Evolutionary conservation across 2,797 vertebrate genomes (phyloP), one percentile per base, ranked within the genome.

Genomic region (Mallotus villosus): DNA sequence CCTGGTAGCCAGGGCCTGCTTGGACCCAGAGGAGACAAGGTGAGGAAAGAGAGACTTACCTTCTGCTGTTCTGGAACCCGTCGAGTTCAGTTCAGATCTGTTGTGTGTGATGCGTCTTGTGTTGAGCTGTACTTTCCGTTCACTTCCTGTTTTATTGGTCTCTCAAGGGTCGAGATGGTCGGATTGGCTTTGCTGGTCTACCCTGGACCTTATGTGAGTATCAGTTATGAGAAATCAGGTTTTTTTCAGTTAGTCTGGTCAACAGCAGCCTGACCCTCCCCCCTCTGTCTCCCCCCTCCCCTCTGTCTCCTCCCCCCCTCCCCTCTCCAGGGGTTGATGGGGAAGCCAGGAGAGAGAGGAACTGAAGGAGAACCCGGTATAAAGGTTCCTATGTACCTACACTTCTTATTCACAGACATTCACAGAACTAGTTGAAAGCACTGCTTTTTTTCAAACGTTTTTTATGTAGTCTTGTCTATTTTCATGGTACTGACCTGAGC

Each of bases 281-380:
- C 32, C 1, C 6, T 7, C 32, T 34, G 32, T 34, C 29, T 29
- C 29, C 29, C 29, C 29, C 29, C 29, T 4, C 4, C 29, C 4
- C 2, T 4, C 29, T 29, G 29, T 4, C 29, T 4, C 29, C 19
- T 19, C 6, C 57, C 5, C 57, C 57, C 70, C 68, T 73, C 78
- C 19, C 51, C 51, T 53, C 16, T 53, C 51, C 74, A 94, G 93
- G 93, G 93, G 59, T 86, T 87, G 66, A 92, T 91, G 85, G 93
- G 92, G 29, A 91, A 85, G 78, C 81, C 88, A 27, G 92, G 93
- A 89, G 84, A 87, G 21, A 72, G 25, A 72, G 93, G 93, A 81
- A 79, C 67, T 79, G 90, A 91, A 85, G 93, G 93, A 92, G 89
- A 91, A 75, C 89, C 91, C 78, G 93, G 93, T 93, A 92, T 93